These are phyloP conservation scores for Sphaeridia pumilis DNA, from an alignment of 2,888 invertebrate genomes.

Conservation along the genomic window DNA sequence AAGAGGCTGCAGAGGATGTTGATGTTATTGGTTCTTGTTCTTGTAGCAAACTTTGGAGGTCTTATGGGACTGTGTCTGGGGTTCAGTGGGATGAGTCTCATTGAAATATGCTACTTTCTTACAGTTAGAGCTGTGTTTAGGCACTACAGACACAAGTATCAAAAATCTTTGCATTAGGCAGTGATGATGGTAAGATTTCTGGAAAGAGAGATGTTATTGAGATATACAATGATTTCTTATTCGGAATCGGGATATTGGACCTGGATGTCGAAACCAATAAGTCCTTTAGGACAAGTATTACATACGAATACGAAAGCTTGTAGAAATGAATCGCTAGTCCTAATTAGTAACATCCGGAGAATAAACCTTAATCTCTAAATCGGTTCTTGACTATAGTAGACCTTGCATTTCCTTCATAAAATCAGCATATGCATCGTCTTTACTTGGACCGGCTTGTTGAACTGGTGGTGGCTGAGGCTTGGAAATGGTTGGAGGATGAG, in stretches of 20 bases:
- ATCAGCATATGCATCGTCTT: constrained; percentile 96
- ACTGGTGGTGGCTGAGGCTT: constrained; percentile 30
- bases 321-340: no score
- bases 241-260: no score
- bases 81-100: constrained; percentile 21
- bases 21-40: no score
- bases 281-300: no score
- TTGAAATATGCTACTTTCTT: constrained; percentile 24
- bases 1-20: no score
- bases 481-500: constrained; percentile 35
- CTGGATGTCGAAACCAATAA: no score
- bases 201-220: no score
- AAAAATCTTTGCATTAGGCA: no score
- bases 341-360: neutral
- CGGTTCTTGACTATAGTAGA: constrained; percentile 55
- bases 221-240: no score
- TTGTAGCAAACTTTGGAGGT: constrained; percentile 25
- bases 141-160: neutral
- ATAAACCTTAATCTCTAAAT: neutral
- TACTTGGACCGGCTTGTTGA: constrained; percentile 52
- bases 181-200: no score
- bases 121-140: constrained; percentile 26
- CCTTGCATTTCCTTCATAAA: constrained; percentile 99
- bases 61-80: constrained; percentile 24
- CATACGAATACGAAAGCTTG: no score